phyloP scores from a whole-genome alignment of 2,113 vertebrate genomes.

The Mungos mungo region DNA sequence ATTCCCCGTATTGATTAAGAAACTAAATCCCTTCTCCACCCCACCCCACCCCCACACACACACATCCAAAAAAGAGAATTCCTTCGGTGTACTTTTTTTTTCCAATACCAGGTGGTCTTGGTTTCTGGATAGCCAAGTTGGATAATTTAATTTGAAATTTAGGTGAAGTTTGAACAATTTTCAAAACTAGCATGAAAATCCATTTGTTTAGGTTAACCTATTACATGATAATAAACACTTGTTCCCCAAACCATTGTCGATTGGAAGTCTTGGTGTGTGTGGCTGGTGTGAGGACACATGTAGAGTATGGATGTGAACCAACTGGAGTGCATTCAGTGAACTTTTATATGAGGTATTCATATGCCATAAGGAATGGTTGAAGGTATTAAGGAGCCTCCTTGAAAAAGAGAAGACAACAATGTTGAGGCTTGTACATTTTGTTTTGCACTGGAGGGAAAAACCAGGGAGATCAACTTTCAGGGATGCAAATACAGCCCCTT shows the following conservation, averaged over 20 bases:
- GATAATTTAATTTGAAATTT: neutral
- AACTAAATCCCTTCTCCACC: neutral
- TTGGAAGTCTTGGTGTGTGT: neutral
- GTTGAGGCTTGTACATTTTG: neutral
- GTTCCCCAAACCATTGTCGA: neutral
- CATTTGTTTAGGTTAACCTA: neutral
- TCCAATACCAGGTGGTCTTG: neutral
- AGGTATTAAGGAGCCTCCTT: neutral
- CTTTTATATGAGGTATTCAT: neutral
- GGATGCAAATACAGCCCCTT: neutral
- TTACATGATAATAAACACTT: slow-evolving; percentile 54
- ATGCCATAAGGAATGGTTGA: neutral
- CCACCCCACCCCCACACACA: no score
- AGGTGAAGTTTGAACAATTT: neutral
- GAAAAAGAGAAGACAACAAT: neutral
- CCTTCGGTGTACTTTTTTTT: neutral
- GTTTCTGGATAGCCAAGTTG: neutral
- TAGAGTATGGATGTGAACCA: neutral
- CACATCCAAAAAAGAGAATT: neutral
- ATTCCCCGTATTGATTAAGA: neutral
- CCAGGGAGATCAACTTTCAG: neutral
- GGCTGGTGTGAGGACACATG: neutral
- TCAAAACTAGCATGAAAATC: slow-evolving; percentile 4
- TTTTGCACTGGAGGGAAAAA: neutral
- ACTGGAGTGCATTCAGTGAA: neutral